Percentiles rank a stretch among this genome's conserved stretches.
phyloP scores from a whole-genome alignment of 2,888 invertebrate genomes.

The Camponotus fellah region DNA sequence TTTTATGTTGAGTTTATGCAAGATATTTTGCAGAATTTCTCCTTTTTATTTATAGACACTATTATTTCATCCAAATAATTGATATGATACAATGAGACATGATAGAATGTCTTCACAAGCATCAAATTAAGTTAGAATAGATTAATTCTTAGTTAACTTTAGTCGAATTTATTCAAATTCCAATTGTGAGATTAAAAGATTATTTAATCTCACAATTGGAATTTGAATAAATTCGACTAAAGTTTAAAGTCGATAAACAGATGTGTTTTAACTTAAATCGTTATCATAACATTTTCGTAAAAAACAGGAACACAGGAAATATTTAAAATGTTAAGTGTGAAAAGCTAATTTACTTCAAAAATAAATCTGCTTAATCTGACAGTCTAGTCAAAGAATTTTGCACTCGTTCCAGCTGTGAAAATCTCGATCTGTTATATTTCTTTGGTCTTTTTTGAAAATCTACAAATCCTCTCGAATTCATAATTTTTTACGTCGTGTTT shows the following conservation, averaged over 20 bases:
- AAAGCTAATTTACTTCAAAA: neutral
- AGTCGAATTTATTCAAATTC: too few species aligned
- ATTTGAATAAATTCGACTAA: neutral
- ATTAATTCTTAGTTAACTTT: too few species aligned
- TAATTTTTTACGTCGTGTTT: neutral
- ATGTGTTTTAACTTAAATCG: conserved; percentile 44
- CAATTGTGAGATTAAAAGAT: too few species aligned
- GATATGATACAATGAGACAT: neutral
- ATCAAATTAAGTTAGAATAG: neutral
- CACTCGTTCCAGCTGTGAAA: neutral
- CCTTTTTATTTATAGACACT: neutral
- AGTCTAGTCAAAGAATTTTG: neutral
- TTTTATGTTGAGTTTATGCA: neutral
- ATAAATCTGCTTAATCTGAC: conserved; percentile 3
- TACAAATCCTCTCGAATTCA: neutral
- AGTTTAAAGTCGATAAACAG: neutral
- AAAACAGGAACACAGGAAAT: conserved; percentile 18
- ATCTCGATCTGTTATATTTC: neutral
- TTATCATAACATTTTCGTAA: conserved; percentile 62
- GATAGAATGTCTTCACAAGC: neutral
- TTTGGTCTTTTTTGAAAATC: neutral
- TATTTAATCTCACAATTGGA: neutral
- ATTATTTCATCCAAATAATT: neutral
- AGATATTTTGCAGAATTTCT: neutral
- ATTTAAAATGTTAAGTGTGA: conserved; percentile 44